These are phyloP conservation scores for Anguilla anguilla DNA, from an alignment of 2,797 vertebrate species.

Conservation along the genomic window DNA sequence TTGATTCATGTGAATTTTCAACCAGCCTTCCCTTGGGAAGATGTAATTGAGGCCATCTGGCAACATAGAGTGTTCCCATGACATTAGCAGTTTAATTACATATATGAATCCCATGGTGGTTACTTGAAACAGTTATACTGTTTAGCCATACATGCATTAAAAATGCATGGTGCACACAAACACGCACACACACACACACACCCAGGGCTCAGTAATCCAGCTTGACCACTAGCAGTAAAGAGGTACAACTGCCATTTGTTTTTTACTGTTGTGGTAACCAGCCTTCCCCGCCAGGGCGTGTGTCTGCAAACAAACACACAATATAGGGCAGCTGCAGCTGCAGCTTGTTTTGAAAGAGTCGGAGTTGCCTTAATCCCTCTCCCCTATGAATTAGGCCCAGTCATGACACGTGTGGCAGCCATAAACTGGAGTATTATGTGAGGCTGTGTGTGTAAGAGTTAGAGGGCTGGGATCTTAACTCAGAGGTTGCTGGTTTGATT, in stretches of 20 bases:
- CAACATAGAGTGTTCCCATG: not conserved
- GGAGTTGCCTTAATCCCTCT: not conserved
- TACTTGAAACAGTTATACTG: not conserved
- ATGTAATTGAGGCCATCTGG: not conserved
- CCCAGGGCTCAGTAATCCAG: constrained; percentile 3
- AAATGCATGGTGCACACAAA: not conserved
- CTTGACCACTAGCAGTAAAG: not conserved
- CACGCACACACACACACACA: not conserved
- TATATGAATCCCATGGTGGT: not conserved
- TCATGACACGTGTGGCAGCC: not conserved
- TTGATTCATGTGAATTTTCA: not conserved
- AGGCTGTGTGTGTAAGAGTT: not conserved
- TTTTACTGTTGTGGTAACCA: not conserved
- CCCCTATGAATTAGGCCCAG: not conserved
- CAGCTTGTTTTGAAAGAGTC: not conserved
- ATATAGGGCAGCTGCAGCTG: not conserved
- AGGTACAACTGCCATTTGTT: not conserved
- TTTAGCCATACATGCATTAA: not conserved
- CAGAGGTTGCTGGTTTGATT: not conserved
- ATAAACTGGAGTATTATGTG: not conserved
- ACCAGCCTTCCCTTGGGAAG: not conserved
- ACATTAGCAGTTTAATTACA: not conserved
- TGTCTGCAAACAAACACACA: not conserved
- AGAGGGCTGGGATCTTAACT: not conserved
- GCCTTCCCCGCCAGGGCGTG: not conserved